Percentiles rank a stretch among this genome's conserved stretches.
Evolutionary conservation across 2,113 vertebrate genomes (phyloP).

Genomic region (Urocitellus parryii): DNA sequence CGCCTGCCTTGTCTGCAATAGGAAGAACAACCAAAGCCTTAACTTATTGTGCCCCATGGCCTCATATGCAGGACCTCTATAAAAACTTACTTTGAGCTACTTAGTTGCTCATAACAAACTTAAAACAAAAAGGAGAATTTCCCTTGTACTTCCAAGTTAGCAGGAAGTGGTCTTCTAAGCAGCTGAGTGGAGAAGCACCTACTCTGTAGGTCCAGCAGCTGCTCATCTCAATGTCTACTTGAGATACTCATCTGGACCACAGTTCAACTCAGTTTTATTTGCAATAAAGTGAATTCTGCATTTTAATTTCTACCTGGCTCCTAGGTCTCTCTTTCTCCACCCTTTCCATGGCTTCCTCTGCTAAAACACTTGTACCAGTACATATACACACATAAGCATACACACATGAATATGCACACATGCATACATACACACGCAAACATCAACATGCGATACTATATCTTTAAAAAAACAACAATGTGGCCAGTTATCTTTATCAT

Average conservation of each 20-base stretch:
- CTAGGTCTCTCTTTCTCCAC: neutral
- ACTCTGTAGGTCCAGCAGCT: neutral
- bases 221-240: neutral
- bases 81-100: no score
- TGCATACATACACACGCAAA: neutral
- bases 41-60: neutral
- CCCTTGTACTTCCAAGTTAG: neutral
- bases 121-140: neutral
- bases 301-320: neutral
- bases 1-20: neutral
- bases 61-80: no score
- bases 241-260: neutral
- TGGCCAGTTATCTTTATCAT: neutral
- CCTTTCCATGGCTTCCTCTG: neutral
- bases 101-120: neutral
- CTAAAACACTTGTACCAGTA: neutral
- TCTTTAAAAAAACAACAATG: neutral
- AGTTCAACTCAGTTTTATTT: neutral
- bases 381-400: neutral
- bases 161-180: neutral
- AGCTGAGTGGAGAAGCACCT: neutral
- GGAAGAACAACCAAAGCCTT: neutral
- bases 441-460: neutral
- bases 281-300: neutral
- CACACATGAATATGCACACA: neutral